Evolutionary conservation across 2,113 vertebrate genomes (phyloP).

Genomic region (Phyllostomus discolor): DNA sequence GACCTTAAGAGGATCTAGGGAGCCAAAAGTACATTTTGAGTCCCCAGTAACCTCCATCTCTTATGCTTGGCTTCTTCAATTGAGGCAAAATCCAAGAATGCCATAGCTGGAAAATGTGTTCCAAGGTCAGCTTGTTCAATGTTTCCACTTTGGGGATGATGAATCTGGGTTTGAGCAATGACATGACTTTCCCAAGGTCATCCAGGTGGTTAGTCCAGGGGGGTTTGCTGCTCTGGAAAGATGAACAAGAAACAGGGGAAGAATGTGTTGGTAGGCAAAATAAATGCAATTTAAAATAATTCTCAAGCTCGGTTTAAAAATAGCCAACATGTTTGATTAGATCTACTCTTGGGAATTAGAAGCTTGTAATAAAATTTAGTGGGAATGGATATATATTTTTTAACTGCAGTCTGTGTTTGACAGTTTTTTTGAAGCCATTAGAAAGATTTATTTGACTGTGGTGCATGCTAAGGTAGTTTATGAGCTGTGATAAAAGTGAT

Average conservation of each 20-base stretch:
- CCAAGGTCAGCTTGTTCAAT: neutral
- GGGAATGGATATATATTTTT: neutral
- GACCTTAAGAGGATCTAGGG: neutral
- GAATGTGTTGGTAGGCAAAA: neutral
- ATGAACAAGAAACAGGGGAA: neutral
- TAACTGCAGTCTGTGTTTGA: neutral
- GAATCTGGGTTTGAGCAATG: neutral
- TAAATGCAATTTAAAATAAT: conserved; percentile 8
- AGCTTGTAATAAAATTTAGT: neutral
- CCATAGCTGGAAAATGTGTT: neutral
- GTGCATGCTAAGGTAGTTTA: neutral
- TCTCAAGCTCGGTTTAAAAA: neutral
- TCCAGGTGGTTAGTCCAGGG: neutral
- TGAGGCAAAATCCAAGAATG: neutral
- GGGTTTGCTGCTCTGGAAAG: neutral
- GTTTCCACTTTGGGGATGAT: neutral
- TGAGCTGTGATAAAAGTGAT: neutral
- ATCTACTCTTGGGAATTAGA: neutral
- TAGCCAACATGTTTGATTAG: neutral
- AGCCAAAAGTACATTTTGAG: neutral
- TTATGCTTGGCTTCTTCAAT: neutral
- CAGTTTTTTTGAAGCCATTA: neutral
- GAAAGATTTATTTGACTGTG: neutral
- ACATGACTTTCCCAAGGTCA: neutral
- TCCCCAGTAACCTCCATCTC: neutral